Evolutionary conservation across 1,140 invertebrate species (phyloP).

Genomic region (Drosophila bocki): DNA sequence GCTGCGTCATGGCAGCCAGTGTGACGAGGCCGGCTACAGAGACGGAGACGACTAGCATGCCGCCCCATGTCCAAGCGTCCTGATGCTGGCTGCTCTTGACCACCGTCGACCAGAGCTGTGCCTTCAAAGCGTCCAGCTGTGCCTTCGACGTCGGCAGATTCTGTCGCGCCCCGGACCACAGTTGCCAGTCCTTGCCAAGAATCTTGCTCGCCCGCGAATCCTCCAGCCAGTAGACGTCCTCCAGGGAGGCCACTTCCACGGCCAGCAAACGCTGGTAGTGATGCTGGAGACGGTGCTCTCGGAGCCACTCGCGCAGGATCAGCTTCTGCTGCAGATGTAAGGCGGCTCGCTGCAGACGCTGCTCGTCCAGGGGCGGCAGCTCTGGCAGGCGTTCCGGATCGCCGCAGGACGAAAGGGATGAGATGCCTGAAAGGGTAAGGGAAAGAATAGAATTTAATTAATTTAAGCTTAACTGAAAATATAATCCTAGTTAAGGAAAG

Average conservation of each 20-base stretch:
- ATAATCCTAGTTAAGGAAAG: not conserved
- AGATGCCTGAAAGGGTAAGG: conserved; percentile 88
- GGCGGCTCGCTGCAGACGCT: conserved; percentile 91
- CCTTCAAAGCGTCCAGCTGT: conserved; percentile 90
- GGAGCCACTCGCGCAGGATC: conserved; percentile 92
- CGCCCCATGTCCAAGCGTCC: conserved; percentile 95
- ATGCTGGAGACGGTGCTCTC: conserved; percentile 90
- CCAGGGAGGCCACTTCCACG: conserved; percentile 92
- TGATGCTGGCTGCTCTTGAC: conserved; percentile 94
- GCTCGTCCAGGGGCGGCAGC: conserved; percentile 92
- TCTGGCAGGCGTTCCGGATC: conserved; percentile 90
- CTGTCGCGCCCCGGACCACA: conserved; percentile 91
- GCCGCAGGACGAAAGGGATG: conserved; percentile 91
- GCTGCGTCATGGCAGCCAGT: conserved; percentile 94
- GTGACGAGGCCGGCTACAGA: conserved; percentile 94
- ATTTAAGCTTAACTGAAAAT: not conserved
- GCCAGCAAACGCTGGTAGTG: conserved; percentile 92
- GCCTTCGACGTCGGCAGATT: conserved; percentile 92
- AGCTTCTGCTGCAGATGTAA: conserved; percentile 91
- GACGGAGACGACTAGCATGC: conserved; percentile 94
- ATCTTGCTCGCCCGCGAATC: conserved; percentile 90
- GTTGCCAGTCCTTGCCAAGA: conserved; percentile 91
- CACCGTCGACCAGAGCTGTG: conserved; percentile 93
- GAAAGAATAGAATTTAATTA: not conserved
- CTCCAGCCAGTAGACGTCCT: conserved; percentile 95